Percentiles rank a stretch among this genome's conserved stretches.
phyloP scores from a whole-genome alignment of 2,888 invertebrate genomes.

The Noctua comes region DNA sequence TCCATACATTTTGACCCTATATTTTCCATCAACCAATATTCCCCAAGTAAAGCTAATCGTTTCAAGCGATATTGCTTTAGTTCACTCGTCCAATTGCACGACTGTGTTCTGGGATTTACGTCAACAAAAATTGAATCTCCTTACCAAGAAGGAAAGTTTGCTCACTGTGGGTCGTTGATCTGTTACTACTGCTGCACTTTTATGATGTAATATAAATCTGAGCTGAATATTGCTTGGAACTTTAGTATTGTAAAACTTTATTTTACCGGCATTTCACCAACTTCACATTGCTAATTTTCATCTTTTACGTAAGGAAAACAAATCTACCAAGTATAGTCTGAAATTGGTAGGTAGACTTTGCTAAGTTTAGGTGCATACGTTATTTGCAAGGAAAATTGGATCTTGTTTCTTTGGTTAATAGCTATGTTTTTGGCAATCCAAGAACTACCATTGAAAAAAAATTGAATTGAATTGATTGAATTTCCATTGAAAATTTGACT shows the following conservation, averaged over 20 bases:
- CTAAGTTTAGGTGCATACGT: no score
- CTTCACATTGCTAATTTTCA: not conserved
- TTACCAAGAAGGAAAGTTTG: slow-evolving; percentile 13
- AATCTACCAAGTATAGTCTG: not conserved
- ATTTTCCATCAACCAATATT: not conserved
- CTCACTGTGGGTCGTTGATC: slow-evolving; percentile 25
- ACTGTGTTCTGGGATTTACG: not conserved
- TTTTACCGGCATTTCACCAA: not conserved
- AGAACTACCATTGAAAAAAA: no score
- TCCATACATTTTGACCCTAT: no score
- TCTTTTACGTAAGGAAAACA: not conserved
- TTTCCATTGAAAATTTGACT: no score
- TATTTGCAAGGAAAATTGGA: no score
- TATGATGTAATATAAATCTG: slow-evolving; percentile 21
- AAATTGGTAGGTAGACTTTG: not conserved
- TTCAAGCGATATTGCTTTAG: not conserved
- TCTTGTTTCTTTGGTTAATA: no score
- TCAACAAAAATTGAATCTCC: slow-evolving; percentile 8
- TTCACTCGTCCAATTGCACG: slow-evolving; percentile 1
- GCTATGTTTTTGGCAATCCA: no score
- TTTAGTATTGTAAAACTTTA: slow-evolving; percentile 21
- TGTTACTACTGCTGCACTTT: slow-evolving; percentile 30
- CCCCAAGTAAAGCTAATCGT: not conserved
- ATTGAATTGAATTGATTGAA: no score
- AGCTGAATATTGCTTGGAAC: slow-evolving; percentile 16